Evolutionary conservation across 2,888 invertebrate genomes (phyloP).

Genomic region (Philereme vetulata): DNA sequence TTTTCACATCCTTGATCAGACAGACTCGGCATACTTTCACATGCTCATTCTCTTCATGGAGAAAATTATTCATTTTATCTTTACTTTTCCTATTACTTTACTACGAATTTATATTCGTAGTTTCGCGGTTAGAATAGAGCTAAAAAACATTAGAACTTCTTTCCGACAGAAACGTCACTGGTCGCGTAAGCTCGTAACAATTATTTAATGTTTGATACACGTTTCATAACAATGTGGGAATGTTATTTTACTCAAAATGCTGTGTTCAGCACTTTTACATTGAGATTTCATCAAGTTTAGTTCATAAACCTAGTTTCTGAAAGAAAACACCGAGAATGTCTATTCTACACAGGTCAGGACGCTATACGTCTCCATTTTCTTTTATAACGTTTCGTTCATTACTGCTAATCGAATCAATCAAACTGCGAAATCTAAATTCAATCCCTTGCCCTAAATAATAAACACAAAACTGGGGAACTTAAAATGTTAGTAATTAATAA

Average conservation of each 20-base stretch:
- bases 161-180: constrained; percentile 43
- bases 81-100: not conserved
- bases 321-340: constrained; percentile 8
- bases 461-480: no score
- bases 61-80: constrained; percentile 48
- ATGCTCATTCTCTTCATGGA: constrained; percentile 39
- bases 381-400: constrained; percentile 12
- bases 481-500: no score
- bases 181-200: not conserved
- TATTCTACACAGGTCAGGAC: constrained; percentile 17
- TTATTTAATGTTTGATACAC: not conserved
- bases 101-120: constrained; percentile 46
- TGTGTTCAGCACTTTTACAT: not conserved
- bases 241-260: not conserved
- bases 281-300: not conserved
- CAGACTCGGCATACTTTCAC: constrained; percentile 71
- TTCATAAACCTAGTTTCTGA: constrained; percentile 2
- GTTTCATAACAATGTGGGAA: not conserved
- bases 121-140: constrained; percentile 64
- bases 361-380: constrained; percentile 13
- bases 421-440: no score
- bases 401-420: not conserved
- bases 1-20: constrained; percentile 60
- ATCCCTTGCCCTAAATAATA: no score
- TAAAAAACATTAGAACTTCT: constrained; percentile 75